These are phyloP conservation scores for Pyrrhia umbra DNA, from an alignment of 2,888 invertebrate genomes.

Conservation along the genomic window DNA sequence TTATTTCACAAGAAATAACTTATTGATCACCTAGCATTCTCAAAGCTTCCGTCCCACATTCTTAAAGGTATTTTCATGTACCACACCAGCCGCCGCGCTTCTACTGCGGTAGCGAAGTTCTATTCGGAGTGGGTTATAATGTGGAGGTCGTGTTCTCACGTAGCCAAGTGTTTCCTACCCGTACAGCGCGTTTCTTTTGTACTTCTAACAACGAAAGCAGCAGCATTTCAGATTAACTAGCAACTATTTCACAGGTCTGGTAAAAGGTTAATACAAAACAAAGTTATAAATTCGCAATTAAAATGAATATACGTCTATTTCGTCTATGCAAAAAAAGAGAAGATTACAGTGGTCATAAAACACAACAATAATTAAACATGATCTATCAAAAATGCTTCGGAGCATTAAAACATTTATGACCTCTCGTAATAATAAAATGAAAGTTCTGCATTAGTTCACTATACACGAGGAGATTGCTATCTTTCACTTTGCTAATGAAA, in stretches of 20 bases:
- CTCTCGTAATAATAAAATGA: not conserved
- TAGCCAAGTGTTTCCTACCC: constrained; percentile 51
- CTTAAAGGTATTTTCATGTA: constrained; percentile 56
- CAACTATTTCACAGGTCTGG: not conserved
- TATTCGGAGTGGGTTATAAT: constrained; percentile 43
- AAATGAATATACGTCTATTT: not conserved
- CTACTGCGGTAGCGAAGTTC: constrained; percentile 40
- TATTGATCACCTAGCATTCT: constrained; percentile 28
- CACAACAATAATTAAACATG: not conserved
- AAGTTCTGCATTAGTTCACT: constrained; percentile 4
- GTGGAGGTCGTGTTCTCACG: constrained; percentile 59
- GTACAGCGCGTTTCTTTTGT: constrained; percentile 53
- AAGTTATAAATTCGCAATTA: not conserved
- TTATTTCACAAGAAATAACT: constrained; percentile 25
- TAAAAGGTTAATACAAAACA: too few species aligned
- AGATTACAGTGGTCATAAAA: not conserved
- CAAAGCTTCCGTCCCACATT: constrained; percentile 49
- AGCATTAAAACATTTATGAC: not conserved
- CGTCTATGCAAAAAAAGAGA: not conserved
- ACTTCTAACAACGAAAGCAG: constrained; percentile 18
- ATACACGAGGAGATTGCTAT: not conserved
- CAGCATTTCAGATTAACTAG: constrained; percentile 1
- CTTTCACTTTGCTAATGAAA: not conserved
- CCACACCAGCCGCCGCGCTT: constrained; percentile 36
- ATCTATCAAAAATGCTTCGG: not conserved